These are phyloP conservation scores for Antrozous pallidus DNA, from an alignment of 2,797 vertebrate species.

Conservation along the genomic window DNA sequence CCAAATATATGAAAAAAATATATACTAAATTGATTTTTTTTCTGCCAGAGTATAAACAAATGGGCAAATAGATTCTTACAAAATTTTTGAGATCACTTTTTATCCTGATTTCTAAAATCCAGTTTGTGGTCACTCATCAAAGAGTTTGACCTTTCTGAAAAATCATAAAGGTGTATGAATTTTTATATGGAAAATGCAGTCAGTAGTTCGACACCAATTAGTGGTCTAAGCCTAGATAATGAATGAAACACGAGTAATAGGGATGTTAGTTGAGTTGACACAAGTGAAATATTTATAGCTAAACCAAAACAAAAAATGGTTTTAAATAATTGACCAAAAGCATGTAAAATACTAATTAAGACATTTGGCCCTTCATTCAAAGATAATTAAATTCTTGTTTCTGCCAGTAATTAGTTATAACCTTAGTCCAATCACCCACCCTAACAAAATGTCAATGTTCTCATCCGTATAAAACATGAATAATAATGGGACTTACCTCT, in stretches of 20 bases:
- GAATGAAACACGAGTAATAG: background rate
- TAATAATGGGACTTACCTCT: background rate
- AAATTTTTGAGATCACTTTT: background rate
- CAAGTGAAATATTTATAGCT: slow-evolving; percentile 5
- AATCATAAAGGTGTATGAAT: background rate
- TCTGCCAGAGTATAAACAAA: background rate
- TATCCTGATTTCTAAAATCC: slow-evolving; percentile 42
- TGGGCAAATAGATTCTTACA: background rate
- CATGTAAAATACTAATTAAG: background rate
- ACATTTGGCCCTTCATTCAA: background rate
- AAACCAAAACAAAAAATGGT: background rate
- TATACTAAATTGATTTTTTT: background rate
- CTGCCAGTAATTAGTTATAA: background rate
- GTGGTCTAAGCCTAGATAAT: background rate
- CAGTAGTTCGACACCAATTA: background rate
- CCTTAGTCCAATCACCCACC: background rate
- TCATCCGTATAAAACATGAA: slow-evolving; percentile 18
- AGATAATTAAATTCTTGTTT: slow-evolving; percentile 7
- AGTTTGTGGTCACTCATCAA: background rate
- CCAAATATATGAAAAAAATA: background rate
- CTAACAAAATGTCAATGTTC: slow-evolving; percentile 25
- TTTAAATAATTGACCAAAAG: background rate
- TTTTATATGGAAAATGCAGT: background rate
- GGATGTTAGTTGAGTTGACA: background rate
- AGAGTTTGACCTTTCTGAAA: background rate